Evolutionary conservation across 2,797 vertebrate genomes (phyloP).

Genomic region (Tragopan temminckii): DNA sequence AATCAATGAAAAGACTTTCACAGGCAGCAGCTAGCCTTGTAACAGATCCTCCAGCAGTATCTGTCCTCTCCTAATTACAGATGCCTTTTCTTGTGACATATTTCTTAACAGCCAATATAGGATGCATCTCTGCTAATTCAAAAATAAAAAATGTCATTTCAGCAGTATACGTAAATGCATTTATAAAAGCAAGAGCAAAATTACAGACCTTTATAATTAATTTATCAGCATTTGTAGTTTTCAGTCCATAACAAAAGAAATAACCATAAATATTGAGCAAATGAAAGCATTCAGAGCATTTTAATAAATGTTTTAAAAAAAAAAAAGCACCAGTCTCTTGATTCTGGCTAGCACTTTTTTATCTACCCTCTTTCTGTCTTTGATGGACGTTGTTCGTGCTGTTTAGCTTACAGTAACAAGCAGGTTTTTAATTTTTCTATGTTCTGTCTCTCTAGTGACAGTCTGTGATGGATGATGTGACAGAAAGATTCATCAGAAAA

Average conservation of each 20-base stretch:
- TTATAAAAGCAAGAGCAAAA: constrained; percentile 17
- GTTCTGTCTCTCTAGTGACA: constrained; percentile 23
- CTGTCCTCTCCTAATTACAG: neutral
- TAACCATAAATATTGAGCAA: constrained; percentile 45
- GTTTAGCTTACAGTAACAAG: constrained; percentile 68
- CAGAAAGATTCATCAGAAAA: constrained; percentile 33
- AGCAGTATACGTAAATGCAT: neutral
- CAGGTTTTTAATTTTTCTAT: constrained; percentile 66
- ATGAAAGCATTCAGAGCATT: constrained; percentile 19
- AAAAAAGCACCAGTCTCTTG: constrained; percentile 38
- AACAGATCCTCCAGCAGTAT: neutral
- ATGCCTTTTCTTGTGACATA: neutral
- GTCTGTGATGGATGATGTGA: constrained; percentile 54
- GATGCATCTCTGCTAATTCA: neutral
- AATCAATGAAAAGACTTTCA: constrained; percentile 7
- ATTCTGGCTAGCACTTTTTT: constrained; percentile 24
- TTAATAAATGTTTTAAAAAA: constrained; percentile 55
- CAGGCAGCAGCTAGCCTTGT: neutral
- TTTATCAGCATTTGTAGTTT: constrained; percentile 26
- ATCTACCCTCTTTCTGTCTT: constrained; percentile 53
- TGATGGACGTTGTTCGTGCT: constrained; percentile 65
- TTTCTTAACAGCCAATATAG: neutral
- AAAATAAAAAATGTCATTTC: neutral
- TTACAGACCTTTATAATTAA: neutral
- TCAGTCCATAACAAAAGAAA: neutral